Base-by-base conservation (phyloP, 2,113 vertebrate species). In the Felis chaus region DNA sequence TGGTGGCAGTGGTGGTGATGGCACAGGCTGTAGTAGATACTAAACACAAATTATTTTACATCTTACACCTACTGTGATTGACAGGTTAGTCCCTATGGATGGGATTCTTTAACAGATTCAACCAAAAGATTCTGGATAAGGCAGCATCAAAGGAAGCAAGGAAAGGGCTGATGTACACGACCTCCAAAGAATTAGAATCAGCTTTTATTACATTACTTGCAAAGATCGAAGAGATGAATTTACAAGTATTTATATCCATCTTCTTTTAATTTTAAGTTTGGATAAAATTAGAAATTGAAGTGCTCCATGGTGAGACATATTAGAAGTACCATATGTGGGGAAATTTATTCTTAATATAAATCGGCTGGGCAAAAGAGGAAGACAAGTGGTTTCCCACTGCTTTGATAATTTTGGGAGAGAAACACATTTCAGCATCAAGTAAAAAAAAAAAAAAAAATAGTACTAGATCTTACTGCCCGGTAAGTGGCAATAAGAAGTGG, bases 401-500 rank as follows among this genome's bases (percentile, higher is more conserved):
- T 69, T 85, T 41, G n/a, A 29, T 97, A 27, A 68, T 85, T 91
- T 36, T 68, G 33, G 21, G 91, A 83, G 11, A 79, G 41, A 95
- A 80, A 79, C 33, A 45, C 14, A 91, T 55, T 68, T 69, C 45
- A 78, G 69, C 48, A 1, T 0, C 33, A 74, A 74, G 29, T 4
- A 19, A 87, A 94, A 61, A 50, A 50, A 50, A 50, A 19, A 50
- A 50, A 50, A 50, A 61, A 85, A 69, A 76, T 25, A 95, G 82
- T 96, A 69, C 79, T 87, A 45, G 63, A 94, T 95, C 45, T 96
- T 97, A 76, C 41, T 15, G 86, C 94, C 87, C 95, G 92, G 90
- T 93, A 91, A 97, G 68, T 92, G 97, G 94, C 91, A 94, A 93
- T 82, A 55, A 81, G 86, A 69, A 89, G 92, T 82, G 81, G 96